Conservation (phyloP, 2,888 invertebrate species). For the Auanema freiburgensis region DNA sequence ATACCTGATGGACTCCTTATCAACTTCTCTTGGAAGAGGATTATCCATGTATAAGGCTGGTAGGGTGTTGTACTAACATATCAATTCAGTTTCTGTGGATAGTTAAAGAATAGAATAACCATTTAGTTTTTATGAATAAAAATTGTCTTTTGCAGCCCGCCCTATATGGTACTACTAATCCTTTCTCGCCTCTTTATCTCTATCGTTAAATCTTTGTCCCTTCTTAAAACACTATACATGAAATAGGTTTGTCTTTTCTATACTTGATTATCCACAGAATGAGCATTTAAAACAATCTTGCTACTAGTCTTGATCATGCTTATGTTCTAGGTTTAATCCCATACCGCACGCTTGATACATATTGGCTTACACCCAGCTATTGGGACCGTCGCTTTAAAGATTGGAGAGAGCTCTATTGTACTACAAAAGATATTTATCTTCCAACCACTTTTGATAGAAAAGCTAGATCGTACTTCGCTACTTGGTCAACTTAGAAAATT, state of each 20-base stretch:
- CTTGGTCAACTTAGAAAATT: slow-evolving; percentile 29
- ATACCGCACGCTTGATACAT: slow-evolving; percentile 48
- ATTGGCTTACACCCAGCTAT: slow-evolving; percentile 52
- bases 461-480: slow-evolving; percentile 44
- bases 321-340: slow-evolving; percentile 44
- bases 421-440: slow-evolving; percentile 37
- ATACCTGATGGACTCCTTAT: slow-evolving; percentile 45
- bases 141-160: slow-evolving; percentile 26
- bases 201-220: slow-evolving; percentile 31
- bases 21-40: slow-evolving; percentile 41
- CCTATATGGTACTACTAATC: slow-evolving; percentile 47
- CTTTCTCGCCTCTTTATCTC: slow-evolving; percentile 44
- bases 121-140: slow-evolving; percentile 10
- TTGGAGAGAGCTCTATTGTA: slow-evolving; percentile 43
- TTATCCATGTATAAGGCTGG: slow-evolving; percentile 51
- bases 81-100: background rate
- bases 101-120: background rate
- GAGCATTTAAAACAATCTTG: background rate
- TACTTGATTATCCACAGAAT: background rate
- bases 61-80: slow-evolving; percentile 18
- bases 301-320: background rate
- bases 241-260: background rate
- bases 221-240: background rate
- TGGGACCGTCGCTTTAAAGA: slow-evolving; percentile 54
- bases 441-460: slow-evolving; percentile 45